Conservation (phyloP, 2,113 vertebrate species). For the Oreochromis aureus region DNA sequence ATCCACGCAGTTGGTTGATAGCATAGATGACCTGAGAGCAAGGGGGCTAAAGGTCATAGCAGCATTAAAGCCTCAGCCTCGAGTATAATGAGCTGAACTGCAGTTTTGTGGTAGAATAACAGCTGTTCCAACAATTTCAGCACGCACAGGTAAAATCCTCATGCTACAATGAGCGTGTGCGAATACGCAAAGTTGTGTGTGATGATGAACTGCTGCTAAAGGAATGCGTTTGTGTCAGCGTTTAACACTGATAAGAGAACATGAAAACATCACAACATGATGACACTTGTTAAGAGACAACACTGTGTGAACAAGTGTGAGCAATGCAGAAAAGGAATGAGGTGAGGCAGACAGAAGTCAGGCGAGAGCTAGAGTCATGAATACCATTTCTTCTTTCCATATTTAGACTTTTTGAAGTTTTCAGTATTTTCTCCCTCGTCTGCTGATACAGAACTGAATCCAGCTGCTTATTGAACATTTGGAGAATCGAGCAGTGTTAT, state of each 20-base stretch:
- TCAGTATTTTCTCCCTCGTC: neutral
- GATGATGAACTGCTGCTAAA: neutral
- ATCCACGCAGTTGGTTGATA: neutral
- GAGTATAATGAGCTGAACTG: neutral
- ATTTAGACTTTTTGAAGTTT: neutral
- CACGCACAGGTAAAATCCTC: constrained; percentile 24
- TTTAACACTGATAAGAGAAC: constrained; percentile 32
- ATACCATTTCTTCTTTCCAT: neutral
- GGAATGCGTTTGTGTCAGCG: constrained; percentile 14
- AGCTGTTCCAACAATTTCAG: constrained; percentile 32
- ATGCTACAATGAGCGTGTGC: neutral
- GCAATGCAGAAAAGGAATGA: constrained; percentile 5
- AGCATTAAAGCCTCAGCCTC: neutral
- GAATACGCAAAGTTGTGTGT: neutral
- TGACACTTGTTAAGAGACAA: constrained; percentile 36
- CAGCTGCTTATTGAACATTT: neutral
- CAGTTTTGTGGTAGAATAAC: neutral
- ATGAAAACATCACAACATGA: constrained; percentile 39
- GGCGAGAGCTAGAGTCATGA: neutral
- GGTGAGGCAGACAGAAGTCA: neutral
- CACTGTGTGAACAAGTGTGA: constrained; percentile 2
- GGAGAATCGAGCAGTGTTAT: neutral
- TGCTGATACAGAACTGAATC: neutral
- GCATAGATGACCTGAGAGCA: neutral
- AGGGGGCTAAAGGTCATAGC: neutral